These are phyloP conservation scores for Porites rus DNA, from an alignment of 92 coral and sea anemone species.

Conservation along the genomic window DNA sequence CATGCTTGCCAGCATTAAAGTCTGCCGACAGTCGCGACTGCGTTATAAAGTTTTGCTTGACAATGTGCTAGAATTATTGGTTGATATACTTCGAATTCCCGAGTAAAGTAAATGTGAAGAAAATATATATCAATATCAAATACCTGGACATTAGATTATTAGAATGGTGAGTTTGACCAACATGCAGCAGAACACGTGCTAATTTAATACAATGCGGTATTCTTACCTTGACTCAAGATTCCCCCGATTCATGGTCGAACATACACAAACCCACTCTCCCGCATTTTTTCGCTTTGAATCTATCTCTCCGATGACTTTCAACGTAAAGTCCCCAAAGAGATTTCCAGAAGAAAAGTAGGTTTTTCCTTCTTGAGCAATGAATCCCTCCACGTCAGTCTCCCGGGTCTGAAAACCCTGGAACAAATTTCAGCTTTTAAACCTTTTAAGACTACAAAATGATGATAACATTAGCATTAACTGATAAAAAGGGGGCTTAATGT, in stretches of 20 bases:
- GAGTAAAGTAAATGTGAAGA: background rate
- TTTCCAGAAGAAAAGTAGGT: background rate
- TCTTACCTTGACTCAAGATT: slow-evolving; percentile 13
- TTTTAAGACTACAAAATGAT: no score
- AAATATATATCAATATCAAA: background rate
- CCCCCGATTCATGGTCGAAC: background rate
- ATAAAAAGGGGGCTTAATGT: no score
- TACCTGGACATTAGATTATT: background rate
- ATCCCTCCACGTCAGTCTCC: background rate
- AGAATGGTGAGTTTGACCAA: background rate
- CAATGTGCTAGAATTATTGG: background rate
- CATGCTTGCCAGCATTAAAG: background rate
- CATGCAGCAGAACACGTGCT: background rate
- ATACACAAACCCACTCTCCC: background rate
- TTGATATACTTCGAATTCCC: background rate
- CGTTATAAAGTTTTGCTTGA: background rate
- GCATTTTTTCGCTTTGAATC: background rate
- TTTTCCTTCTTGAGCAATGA: background rate
- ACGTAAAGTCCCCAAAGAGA: background rate
- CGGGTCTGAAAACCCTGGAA: background rate
- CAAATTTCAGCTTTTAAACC: background rate
- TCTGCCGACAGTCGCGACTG: background rate
- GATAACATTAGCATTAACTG: no score
- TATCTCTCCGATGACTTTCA: background rate
- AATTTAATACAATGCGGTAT: background rate